Evolutionary conservation across 2,113 vertebrate species (phyloP).

Genomic region (Agelaius tricolor): DNA sequence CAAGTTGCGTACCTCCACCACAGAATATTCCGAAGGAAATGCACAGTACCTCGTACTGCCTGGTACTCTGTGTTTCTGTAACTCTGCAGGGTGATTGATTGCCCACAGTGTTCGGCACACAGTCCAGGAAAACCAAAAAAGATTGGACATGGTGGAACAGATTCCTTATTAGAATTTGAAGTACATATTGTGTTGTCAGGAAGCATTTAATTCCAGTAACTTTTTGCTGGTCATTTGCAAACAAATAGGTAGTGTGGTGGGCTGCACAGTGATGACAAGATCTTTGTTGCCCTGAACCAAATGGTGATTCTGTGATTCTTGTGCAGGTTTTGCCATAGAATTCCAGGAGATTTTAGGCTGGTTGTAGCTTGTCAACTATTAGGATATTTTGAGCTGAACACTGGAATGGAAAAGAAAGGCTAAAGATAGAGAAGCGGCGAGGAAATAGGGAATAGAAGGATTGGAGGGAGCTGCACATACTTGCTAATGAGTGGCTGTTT

Average conservation of each 20-base stretch:
- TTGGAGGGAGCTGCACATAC: neutral
- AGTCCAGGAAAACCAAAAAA: neutral
- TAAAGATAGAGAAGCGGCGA: constrained; percentile 14
- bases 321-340: neutral
- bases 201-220: neutral
- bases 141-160: neutral
- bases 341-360: neutral
- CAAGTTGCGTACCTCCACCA: fast-evolving
- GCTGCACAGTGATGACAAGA: neutral
- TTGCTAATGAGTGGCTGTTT: neutral
- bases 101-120: neutral
- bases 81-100: neutral
- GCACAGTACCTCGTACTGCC: neutral
- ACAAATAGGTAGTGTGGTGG: neutral
- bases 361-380: neutral
- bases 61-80: neutral
- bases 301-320: neutral
- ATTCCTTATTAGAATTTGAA: neutral
- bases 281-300: neutral
- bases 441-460: neutral
- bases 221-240: neutral
- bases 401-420: neutral
- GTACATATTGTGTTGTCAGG: fast-evolving
- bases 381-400: constrained; percentile 25
- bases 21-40: neutral